Base-by-base conservation (phyloP, 2,113 vertebrate species). In the Myotis lucifugus region DNA sequence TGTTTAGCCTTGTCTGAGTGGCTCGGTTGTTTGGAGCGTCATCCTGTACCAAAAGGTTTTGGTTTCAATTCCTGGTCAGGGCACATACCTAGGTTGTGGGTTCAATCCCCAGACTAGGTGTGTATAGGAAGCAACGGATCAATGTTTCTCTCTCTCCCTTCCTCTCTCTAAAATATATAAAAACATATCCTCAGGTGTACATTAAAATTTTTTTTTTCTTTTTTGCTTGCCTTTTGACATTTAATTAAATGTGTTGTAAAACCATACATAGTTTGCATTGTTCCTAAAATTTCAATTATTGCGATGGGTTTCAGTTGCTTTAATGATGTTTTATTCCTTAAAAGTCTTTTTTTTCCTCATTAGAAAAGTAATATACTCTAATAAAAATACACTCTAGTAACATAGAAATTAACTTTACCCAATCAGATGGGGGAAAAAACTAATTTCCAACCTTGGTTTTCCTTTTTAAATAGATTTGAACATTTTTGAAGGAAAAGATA, bases 401-500 rank as follows among this genome's bases (percentile, higher is more conserved):
- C 14, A 92, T 73, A 90, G 74, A 92, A 88, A 69, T 82, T 87
- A 84, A 76, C 72, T 88, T 94, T 85, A 27, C 17, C 7, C 8
- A 3, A 74, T 86, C 34, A 84, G 9, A 17, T 42, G 18, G 14
- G 17, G 21, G 3, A 6, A 17, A 21, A 85, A 93, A 66, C 34
- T 74, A 69, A 83, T 88, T 90, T 72, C 25, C 27, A 90, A 40
- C 25, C 5, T 94, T 90, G 50, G 5, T 92, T 92, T 94, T 90
- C 37, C 34, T 84, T 94, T 81, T 88, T 85, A 64, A 87, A 29
- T 95, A 82, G 69, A 67, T 85, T 48, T 73, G 54, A 37, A 72
- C 42, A 82, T 25, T 93, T 90, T 94, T 87, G 92, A 95, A 82
- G 64, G 83, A 89, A 83, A 87, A 91, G 54, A 70, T 88, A 50